phyloP scores from a whole-genome alignment of 1,140 invertebrate genomes.

The Nasonia giraulti region DNA sequence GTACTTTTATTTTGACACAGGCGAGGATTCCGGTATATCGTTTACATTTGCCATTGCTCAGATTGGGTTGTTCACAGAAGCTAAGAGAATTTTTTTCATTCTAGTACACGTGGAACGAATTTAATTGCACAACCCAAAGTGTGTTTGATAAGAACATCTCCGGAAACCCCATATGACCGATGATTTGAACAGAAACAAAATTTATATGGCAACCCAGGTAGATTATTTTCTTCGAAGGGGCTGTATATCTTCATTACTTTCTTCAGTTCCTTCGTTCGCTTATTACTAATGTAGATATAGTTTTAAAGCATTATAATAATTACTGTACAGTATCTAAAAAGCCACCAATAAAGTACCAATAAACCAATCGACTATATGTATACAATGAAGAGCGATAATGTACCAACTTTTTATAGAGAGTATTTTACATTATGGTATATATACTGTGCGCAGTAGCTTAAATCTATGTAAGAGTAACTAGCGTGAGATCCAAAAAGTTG shows the following conservation, averaged over 20 bases:
- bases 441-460: neutral
- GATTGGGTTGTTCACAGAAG: constrained; percentile 19
- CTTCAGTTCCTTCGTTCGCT: neutral
- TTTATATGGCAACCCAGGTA: too few species aligned
- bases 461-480: neutral
- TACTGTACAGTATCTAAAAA: constrained; percentile 24
- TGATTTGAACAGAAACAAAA: neutral
- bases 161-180: constrained; percentile 59
- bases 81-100: neutral
- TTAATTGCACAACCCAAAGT: neutral
- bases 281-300: constrained; percentile 14
- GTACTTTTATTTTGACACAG: neutral
- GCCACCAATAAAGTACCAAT: constrained; percentile 45
- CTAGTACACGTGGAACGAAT: neutral
- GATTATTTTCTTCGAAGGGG: neutral
- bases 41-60: constrained; percentile 35
- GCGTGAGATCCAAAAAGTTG: neutral
- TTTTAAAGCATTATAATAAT: constrained; percentile 8
- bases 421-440: neutral
- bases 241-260: neutral
- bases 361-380: neutral
- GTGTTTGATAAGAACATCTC: constrained; percentile 36
- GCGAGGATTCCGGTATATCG: constrained; percentile 46
- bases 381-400: neutral
- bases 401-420: constrained; percentile 16